Evolutionary conservation across 2,797 vertebrate genomes (phyloP), one percentile per base, ranked within the genome.

Genomic region (Poecilia picta): DNA sequence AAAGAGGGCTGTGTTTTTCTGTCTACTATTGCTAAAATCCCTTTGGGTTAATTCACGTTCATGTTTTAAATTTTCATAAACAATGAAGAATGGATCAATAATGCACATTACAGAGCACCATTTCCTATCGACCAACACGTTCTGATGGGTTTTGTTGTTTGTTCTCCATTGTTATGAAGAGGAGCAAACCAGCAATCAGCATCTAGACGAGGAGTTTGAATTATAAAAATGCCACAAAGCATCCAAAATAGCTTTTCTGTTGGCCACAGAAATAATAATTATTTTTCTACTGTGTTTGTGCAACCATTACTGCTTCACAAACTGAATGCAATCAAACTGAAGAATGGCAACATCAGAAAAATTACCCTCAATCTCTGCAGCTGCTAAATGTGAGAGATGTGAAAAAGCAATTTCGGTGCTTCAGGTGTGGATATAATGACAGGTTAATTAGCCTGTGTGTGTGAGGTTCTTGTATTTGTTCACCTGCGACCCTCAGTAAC

Each of bases 381-480:
- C 72, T 28, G 18, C 59, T 23, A 39, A 83, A 83, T 74, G 53
- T 39, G 64, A 75, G n/a, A 3, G n/a, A 57, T 18, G 28, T 39
- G 71, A 75, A 72, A 74, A 87, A 82, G 85, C 68, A 76, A 76
- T 86, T 80, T 45, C 72, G 39, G 57, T 77, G 43, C 77, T 77
- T 77, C 83, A 87, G 86, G 76, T 89, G 81, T 68, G 76, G 66
- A 12, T 68, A 62, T 78, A 82, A 89, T 89, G 89, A 79, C 80
- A 87, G 85, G 83, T 83, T 89, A 86, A 91, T 91, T 88, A 89
- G 86, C 57, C 41, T 81, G 73, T 72, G 31, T 76, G 83, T 73
- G 77, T 81, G 73, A 72, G 13, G 45, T 18, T 73, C 31, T 1
- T 74, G 45, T 68, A 23, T 75, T 43, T 51, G 45, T 47, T 49